phyloP scores from a whole-genome alignment of 2,797 vertebrate species.

The Leucoraja ocellata region DNA sequence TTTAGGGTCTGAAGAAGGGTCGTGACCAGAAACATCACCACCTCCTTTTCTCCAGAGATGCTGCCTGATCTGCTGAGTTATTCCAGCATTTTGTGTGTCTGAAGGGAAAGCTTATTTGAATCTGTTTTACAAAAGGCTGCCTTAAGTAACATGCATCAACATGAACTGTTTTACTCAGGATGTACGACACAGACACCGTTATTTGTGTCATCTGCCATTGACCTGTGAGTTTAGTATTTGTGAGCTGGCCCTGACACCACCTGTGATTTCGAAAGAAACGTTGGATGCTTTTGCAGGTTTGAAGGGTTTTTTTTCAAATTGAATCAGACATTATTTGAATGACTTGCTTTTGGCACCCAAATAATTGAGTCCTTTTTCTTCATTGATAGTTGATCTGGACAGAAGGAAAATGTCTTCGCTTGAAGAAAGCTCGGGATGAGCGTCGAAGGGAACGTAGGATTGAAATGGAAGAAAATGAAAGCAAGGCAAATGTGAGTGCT shows the following conservation, averaged over 20 bases:
- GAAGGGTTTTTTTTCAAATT: conserved; percentile 40
- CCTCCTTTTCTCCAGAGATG: no score
- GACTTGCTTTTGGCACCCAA: background rate
- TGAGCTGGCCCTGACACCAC: conserved; percentile 83
- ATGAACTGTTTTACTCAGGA: conserved; percentile 61
- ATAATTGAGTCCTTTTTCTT: background rate
- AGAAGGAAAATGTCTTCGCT: conserved; percentile 84
- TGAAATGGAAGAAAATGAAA: conserved; percentile 95
- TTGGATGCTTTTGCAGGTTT: conserved; percentile 85
- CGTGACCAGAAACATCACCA: no score
- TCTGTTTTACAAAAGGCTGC: no score
- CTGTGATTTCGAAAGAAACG: conserved; percentile 83
- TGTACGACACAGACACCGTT: conserved; percentile 84
- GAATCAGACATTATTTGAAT: background rate
- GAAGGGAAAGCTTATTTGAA: no score
- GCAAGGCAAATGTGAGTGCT: conserved; percentile 85
- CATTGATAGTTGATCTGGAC: conserved; percentile 78
- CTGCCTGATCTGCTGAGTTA: no score
- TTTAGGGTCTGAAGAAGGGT: no score
- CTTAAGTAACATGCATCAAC: background rate
- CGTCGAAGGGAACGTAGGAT: conserved; percentile 85
- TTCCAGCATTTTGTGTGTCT: no score
- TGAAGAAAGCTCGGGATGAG: conserved; percentile 90
- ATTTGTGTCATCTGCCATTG: conserved; percentile 88
- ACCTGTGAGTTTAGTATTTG: conserved; percentile 97